Percentiles rank a stretch among this genome's conserved stretches.
Conservation (phyloP, 2,797 vertebrate genomes). For the Sitta carolinensis region DNA sequence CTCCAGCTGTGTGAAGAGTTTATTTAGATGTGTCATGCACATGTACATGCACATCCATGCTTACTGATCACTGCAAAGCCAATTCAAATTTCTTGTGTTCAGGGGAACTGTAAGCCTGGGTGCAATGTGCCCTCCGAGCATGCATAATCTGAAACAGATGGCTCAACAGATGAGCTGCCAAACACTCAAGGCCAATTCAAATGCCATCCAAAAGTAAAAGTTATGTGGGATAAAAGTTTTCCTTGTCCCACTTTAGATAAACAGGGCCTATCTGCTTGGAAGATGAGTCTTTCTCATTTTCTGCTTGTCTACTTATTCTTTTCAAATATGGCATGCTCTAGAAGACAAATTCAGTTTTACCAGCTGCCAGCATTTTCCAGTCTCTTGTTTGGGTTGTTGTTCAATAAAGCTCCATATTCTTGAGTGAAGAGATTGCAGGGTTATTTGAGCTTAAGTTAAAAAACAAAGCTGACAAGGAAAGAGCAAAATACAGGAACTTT, state of each 20-base stretch:
- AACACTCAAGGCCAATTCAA: constrained; percentile 33
- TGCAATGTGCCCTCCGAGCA: constrained; percentile 37
- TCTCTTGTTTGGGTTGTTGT: not conserved
- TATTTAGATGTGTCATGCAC: not conserved
- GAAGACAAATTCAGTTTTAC: not conserved
- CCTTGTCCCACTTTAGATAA: not conserved
- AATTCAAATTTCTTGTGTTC: constrained; percentile 16
- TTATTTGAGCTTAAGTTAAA: not conserved
- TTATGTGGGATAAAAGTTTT: constrained; percentile 44
- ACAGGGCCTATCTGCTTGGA: not conserved
- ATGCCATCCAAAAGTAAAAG: constrained; percentile 57
- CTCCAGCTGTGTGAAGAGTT: not conserved
- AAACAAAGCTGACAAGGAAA: not conserved
- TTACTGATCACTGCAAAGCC: constrained; percentile 20
- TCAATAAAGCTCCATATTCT: not conserved
- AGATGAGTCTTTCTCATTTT: not conserved
- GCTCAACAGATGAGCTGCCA: constrained; percentile 53
- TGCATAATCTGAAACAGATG: constrained; percentile 50
- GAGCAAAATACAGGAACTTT: not conserved
- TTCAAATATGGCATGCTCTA: not conserved
- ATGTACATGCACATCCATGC: not conserved
- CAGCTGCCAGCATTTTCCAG: not conserved
- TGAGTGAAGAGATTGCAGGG: not conserved
- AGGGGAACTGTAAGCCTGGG: not conserved
- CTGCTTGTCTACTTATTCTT: not conserved